A percentile compares a stretch with the other conserved stretches of the same genome.
These are phyloP conservation scores for Chrosomus eos DNA, from an alignment of 2,797 vertebrate species.

Conservation along the genomic window DNA sequence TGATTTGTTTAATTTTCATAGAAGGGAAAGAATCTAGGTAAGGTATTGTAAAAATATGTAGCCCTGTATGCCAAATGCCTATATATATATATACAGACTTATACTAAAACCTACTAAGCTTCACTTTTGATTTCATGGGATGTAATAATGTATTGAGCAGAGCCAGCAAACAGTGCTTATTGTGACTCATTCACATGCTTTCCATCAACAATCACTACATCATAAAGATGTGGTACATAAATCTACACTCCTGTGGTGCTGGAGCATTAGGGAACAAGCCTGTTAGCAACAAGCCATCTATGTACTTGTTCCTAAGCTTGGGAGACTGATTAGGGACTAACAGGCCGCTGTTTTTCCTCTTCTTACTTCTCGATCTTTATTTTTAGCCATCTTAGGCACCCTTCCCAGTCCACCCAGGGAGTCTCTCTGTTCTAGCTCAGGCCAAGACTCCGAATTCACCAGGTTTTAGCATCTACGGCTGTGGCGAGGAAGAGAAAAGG, in stretches of 20 bases:
- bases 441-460: conserved; percentile 30
- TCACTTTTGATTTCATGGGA: conserved; percentile 8
- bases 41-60: neutral
- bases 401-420: conserved; percentile 57
- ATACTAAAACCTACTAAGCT: neutral
- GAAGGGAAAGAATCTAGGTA: neutral
- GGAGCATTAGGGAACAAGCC: conserved; percentile 26
- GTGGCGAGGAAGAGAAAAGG: conserved; percentile 18
- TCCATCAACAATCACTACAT: conserved; percentile 29
- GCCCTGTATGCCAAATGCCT: neutral
- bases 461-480: conserved; percentile 25
- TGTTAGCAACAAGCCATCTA: conserved; percentile 41
- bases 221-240: conserved; percentile 24
- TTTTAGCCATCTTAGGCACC: conserved; percentile 53
- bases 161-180: conserved; percentile 5
- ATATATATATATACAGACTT: conserved; percentile 20
- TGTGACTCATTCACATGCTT: conserved; percentile 26
- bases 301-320: conserved; percentile 37
- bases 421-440: conserved; percentile 48
- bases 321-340: conserved; percentile 26
- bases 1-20: neutral
- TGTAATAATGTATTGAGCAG: neutral
- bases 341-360: conserved; percentile 26
- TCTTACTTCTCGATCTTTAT: conserved; percentile 43
- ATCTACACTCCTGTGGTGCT: conserved; percentile 14